Evolutionary conservation across 2,113 vertebrate genomes (phyloP).

Genomic region (Neolamprologus cancellatus): DNA sequence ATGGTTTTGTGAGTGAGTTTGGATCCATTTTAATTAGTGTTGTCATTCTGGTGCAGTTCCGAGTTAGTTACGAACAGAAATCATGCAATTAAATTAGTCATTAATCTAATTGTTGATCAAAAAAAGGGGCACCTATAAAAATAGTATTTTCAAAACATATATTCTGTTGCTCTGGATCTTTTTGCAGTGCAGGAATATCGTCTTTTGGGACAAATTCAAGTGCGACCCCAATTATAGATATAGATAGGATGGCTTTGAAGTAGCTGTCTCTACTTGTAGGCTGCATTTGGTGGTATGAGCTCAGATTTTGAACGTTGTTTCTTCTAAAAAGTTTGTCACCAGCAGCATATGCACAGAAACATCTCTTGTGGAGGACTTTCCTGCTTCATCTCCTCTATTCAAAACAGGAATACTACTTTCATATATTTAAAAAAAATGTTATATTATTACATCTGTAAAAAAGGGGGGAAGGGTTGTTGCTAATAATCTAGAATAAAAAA

Average conservation of each 20-base stretch:
- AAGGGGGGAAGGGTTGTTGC: background rate
- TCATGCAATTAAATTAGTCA: background rate
- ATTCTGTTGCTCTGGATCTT: background rate
- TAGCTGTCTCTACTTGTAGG: background rate
- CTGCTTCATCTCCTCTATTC: background rate
- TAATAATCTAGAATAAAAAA: background rate
- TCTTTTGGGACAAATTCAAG: background rate
- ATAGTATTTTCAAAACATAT: background rate
- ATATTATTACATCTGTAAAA: background rate
- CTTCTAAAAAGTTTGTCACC: background rate
- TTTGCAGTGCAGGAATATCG: background rate
- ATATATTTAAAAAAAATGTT: background rate
- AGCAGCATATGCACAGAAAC: background rate
- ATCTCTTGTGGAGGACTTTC: background rate
- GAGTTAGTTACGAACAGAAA: background rate
- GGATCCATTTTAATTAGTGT: background rate
- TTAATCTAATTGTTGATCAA: background rate
- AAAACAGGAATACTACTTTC: background rate
- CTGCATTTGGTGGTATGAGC: background rate
- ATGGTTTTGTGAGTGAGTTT: background rate
- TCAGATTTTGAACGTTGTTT: background rate
- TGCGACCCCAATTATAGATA: fast-evolving
- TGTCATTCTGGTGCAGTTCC: fast-evolving
- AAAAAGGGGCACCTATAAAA: background rate
- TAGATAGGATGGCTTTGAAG: background rate